A percentile compares a stretch with the other conserved stretches of the same genome.
These are phyloP conservation scores for Drosophila gunungcola DNA, from an alignment of 1,140 invertebrate species.

Conservation along the genomic window DNA sequence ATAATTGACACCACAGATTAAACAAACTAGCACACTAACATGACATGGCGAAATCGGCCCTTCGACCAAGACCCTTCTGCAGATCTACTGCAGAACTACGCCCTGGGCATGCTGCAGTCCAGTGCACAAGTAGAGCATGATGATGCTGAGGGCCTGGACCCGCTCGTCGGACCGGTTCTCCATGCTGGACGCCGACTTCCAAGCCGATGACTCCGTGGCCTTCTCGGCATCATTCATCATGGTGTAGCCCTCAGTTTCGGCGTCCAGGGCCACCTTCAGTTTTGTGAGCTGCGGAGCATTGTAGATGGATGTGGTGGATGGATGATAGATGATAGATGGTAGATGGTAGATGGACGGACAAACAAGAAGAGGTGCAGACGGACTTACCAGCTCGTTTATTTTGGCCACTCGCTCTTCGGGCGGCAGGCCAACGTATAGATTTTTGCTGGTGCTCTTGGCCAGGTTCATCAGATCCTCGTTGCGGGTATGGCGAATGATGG, in stretches of 20 bases:
- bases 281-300: constrained; percentile 59
- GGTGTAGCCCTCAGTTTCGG: constrained; percentile 79
- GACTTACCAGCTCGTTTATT: constrained; percentile 88
- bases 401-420: constrained; percentile 87
- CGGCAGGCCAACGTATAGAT: constrained; percentile 88
- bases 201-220: constrained; percentile 84
- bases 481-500: constrained; percentile 59
- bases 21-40: no score
- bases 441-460: constrained; percentile 90
- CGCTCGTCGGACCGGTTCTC: constrained; percentile 88
- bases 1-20: no score
- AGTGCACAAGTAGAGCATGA: constrained; percentile 93
- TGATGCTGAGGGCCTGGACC: constrained; percentile 90
- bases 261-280: constrained; percentile 75
- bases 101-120: constrained; percentile 88
- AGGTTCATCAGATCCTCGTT: constrained; percentile 90
- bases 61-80: no score
- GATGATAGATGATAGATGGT: neutral
- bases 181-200: constrained; percentile 66
- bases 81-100: constrained; percentile 57
- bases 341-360: neutral
- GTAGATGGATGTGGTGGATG: no score
- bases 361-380: neutral
- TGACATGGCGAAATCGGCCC: no score
- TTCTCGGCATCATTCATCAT: constrained; percentile 85